A percentile compares a stretch with the other conserved stretches of the same genome.
These are phyloP conservation scores for Tichodroma muraria DNA, from an alignment of 2,113 vertebrate species.

Conservation along the genomic window DNA sequence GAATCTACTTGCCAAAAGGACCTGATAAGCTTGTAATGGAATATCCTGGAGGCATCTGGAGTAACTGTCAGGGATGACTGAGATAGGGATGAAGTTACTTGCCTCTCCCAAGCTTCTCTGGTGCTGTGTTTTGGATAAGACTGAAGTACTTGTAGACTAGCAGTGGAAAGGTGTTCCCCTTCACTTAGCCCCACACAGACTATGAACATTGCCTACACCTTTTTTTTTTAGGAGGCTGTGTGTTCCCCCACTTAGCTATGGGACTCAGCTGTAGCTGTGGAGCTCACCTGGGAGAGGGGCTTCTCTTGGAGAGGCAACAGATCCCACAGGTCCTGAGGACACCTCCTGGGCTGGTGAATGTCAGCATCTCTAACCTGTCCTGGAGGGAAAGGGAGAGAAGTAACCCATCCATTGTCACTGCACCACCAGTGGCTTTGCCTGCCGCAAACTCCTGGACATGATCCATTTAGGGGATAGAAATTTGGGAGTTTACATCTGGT, in stretches of 20 bases:
- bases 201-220: neutral
- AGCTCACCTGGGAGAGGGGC: accelerated
- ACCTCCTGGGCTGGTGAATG: neutral
- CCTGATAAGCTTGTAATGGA: neutral
- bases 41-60: neutral
- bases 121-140: neutral
- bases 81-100: neutral
- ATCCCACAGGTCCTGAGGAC: neutral
- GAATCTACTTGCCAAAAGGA: neutral
- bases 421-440: neutral
- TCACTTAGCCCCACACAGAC: neutral
- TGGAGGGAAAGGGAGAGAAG: neutral
- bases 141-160: neutral
- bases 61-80: neutral
- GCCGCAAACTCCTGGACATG: neutral
- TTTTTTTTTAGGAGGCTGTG: neutral
- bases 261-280: accelerated
- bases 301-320: neutral
- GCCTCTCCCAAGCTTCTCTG: neutral
- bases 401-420: neutral
- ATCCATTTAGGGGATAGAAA: neutral
- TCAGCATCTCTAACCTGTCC: neutral
- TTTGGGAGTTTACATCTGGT: neutral
- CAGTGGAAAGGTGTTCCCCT: neutral
- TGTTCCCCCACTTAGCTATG: neutral